Conservation (phyloP, 1,140 invertebrate genomes). For the Tetranychus cinnabarinus region DNA sequence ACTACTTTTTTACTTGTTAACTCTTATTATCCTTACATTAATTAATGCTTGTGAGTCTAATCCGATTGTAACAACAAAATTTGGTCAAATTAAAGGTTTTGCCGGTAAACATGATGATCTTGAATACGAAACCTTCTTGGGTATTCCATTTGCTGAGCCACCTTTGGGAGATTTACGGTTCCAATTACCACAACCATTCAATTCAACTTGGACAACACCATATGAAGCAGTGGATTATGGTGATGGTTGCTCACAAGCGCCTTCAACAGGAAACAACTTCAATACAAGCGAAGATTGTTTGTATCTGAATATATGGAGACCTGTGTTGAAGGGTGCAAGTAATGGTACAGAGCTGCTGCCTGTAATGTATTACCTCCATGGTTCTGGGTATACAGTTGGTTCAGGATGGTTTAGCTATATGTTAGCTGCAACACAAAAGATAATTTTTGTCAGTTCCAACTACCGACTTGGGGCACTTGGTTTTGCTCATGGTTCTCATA, state of each 20-base stretch:
- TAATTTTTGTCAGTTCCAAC: conserved; percentile 29
- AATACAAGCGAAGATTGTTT: conserved; percentile 72
- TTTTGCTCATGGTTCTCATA: conserved; percentile 7
- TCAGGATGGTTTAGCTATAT: conserved; percentile 38
- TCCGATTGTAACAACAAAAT: too few relatives aligned
- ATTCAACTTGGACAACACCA: neutral
- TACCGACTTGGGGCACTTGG: conserved; percentile 18
- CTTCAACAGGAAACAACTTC: neutral
- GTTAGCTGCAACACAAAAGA: conserved; percentile 42
- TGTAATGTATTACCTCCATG: conserved; percentile 92
- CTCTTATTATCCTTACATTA: too few relatives aligned
- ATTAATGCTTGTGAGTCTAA: too few relatives aligned
- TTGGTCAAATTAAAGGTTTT: too few relatives aligned
- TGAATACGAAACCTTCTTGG: conserved; percentile 37
- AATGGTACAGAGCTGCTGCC: conserved; percentile 23
- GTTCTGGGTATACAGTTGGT: conserved; percentile 72
- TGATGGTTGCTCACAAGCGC: too few relatives aligned
- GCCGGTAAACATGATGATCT: too few relatives aligned
- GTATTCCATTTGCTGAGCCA: conserved; percentile 15
- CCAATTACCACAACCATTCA: neutral
- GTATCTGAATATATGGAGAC: conserved; percentile 70
- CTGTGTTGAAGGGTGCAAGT: conserved; percentile 22
- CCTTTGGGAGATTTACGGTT: too few relatives aligned
- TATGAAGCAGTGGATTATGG: too few relatives aligned
- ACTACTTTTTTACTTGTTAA: too few relatives aligned